Conservation (phyloP, 2,888 invertebrate genomes). For the Drosophila austrosaltans region DNA sequence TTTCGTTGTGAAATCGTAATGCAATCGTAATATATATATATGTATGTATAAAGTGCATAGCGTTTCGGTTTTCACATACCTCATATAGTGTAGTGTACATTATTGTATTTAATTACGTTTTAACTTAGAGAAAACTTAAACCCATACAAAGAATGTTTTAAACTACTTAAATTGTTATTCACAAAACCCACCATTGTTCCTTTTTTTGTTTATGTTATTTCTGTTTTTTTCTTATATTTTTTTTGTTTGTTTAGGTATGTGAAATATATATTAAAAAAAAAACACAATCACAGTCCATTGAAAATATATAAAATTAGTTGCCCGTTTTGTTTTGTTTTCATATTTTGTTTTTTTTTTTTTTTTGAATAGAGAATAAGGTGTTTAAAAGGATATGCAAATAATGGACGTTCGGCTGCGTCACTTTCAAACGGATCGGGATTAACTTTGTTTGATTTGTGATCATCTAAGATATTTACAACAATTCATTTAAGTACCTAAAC, state of each 20-base stretch:
- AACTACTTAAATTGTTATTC: conserved; percentile 62
- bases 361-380: conserved; percentile 37
- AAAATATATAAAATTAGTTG: conserved; percentile 69
- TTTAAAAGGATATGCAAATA: conserved; percentile 47
- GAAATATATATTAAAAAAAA: conserved; percentile 61
- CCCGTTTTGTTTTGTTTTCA: conserved; percentile 36
- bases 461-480: conserved; percentile 68
- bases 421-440: conserved; percentile 30
- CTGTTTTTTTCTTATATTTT: conserved; percentile 43
- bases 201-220: conserved; percentile 47
- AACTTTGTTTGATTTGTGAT: conserved; percentile 43
- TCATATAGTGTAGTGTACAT: conserved; percentile 60
- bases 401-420: conserved; percentile 43
- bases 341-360: conserved; percentile 21
- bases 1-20: conserved; percentile 55
- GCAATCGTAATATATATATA: background rate
- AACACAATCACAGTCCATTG: conserved; percentile 78
- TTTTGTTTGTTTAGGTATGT: conserved; percentile 51
- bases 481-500: conserved; percentile 75
- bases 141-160: conserved; percentile 74
- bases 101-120: conserved; percentile 70
- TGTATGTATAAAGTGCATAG: conserved; percentile 26
- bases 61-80: conserved; percentile 36
- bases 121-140: conserved; percentile 71
- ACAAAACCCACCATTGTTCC: conserved; percentile 68